Evolutionary conservation across 2,888 invertebrate species (phyloP), one percentile per base, ranked within the genome.

Genomic region (Synanthedon tipuliformis): DNA sequence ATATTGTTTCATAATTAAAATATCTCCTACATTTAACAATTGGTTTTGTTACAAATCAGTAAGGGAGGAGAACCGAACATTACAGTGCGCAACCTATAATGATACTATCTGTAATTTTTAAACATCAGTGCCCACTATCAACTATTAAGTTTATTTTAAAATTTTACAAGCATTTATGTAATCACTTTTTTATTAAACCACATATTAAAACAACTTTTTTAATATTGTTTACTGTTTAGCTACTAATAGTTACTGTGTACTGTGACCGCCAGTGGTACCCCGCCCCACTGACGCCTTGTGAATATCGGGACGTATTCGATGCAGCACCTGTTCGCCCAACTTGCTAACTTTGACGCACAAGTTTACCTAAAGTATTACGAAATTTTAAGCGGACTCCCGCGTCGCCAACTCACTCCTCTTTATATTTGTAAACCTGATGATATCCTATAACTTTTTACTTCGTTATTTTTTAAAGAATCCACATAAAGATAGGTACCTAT

Each of bases 341-440:
- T 71, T 65, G 63, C 72, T 68, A 80, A 81, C 78, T 82, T 77
- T 62, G 61, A 66, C 69, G 69, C 74, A 64, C 68, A 76, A 82
- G 79, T 82, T 83, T 84, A 69, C 74, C 73, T 77, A 80, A 84
- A 83, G 79, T 81, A 81, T 83, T 81, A 82, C 75, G 71, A 79
- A 81, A 79, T 80, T 80, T 73, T 69, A 73, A 75, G 73, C 75
- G 72, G 70, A 74, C 74, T 68, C 64, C 64, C 59, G 60, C 66
- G 61, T 60, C 63, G 61, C 64, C 65, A 68, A 73, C 66, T 75
- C 71, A 62, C 67, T 68, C 69, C 64, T 69, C 74, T 75, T 78
- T 73, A 80, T 79, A 72, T 81, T 80, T 75, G 78, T 66, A 71
- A 73, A 71, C 69, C 70, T 75, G 73, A 76, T 75, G 75, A 77